Evolutionary conservation across 2,797 vertebrate genomes (phyloP).

Genomic region (Crenichthys baileyi): DNA sequence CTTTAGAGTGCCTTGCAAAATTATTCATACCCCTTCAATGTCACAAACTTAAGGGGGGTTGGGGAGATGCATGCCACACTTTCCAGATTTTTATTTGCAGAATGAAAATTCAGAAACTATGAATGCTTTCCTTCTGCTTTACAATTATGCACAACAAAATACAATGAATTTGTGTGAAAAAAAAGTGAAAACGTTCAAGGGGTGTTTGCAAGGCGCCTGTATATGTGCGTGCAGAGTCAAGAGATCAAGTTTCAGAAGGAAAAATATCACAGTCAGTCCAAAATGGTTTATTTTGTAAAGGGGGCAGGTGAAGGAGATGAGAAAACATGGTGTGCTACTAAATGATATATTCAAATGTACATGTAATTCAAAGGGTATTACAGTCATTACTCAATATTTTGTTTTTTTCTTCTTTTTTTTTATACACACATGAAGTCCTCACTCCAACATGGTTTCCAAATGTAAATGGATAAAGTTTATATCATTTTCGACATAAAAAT

Average conservation of each 20-base stretch:
- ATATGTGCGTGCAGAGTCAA: neutral
- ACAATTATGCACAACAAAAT: neutral
- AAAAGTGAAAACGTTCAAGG: neutral
- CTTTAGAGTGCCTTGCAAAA: neutral
- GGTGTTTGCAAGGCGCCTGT: neutral
- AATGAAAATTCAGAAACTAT: neutral
- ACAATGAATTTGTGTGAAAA: neutral
- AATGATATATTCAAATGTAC: constrained; percentile 87
- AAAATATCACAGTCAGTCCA: constrained; percentile 67
- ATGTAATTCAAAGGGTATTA: constrained; percentile 82
- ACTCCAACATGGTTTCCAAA: constrained; percentile 76
- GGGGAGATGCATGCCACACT: neutral
- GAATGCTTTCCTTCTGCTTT: too few species aligned
- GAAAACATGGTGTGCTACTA: constrained; percentile 83
- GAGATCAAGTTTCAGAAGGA: constrained; percentile 24
- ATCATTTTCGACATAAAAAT: constrained; percentile 80
- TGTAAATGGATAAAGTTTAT: constrained; percentile 80
- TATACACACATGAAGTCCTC: constrained; percentile 76
- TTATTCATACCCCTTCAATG: neutral
- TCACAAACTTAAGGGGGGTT: neutral
- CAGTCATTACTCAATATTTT: constrained; percentile 77
- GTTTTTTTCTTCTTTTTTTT: constrained; percentile 10
- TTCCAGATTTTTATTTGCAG: neutral
- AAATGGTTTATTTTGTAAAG: constrained; percentile 86
- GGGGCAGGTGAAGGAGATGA: constrained; percentile 75